Evolutionary conservation across 2,888 invertebrate genomes (phyloP), one percentile per base, ranked within the genome.

Genomic region (Harpalus rubripes): DNA sequence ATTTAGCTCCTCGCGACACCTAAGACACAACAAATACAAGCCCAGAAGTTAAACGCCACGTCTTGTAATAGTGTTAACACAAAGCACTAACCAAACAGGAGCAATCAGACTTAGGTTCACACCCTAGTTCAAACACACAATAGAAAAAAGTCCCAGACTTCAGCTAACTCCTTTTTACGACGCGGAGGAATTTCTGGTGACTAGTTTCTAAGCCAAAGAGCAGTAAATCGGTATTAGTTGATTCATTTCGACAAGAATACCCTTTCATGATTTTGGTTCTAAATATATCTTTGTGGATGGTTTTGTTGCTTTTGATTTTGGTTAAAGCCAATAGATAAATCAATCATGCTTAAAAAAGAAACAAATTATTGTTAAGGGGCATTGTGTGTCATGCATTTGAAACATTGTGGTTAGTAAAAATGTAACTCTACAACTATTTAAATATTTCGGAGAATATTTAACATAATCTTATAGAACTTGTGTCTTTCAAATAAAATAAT

Each of bases 231-330:
- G 78, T 58, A 78, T 78, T 78, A 78, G 78, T 58, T 78, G 58
- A 78, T 78, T 78, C 78, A 78, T 78, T 78, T 78, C 78, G 78
- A 78, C 78, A 58, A 78, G 56, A 76, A 58, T 78, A 44, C 76
- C 52, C 39, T 76, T 76, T 52, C 16, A 41, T 72, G 16, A 72
- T 39, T 72, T 72, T 76, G 56, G 56, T 76, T 76, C 39, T 52
- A 72, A 72, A 72, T 72, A 41, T 41, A 72, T 72, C 72, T 16
- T 15, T 72, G 1, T 41, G 76, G 26, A 58, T 58, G 16, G 56
- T 78, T 22, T 78, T 78, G 78, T 78, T 78, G 32, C 22, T 32
- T 56, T 78, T 78, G 78, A 74, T 74, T 74, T 74, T 74, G 74
- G 74, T 18, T 52, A 44, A 22, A 74, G 52, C 16, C 52, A 74